Base-by-base conservation (phyloP, 2,113 vertebrate species). In the Macrotus californicus region DNA sequence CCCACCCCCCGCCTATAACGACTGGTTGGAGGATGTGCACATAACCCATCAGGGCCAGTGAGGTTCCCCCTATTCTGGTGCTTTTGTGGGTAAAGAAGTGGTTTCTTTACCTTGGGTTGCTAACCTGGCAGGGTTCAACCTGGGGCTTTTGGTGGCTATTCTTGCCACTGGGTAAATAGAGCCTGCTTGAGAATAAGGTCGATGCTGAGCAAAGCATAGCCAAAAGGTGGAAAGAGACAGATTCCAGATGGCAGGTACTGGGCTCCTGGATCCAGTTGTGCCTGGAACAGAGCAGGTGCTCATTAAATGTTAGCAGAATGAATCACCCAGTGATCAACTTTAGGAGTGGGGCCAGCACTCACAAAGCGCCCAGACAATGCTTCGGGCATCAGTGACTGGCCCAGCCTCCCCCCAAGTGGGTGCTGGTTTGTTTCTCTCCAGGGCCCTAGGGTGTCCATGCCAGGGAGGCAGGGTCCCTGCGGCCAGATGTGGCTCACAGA, bases 351-450 rank as follows among this genome's bases (percentile, higher is more conserved):
- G 3, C n/a, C 48, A 19, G 83, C 29, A 54, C 22, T 79, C 36
- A 36, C 19, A 0, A 56, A 50, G 54, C 7, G 1, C 50, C 70
- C 75, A 79, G 54, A 50, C 48, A 26, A 14, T 16, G 46, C 90
- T n/a, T 1, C 61, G 21, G 56, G 31, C 6, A 7, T 52, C 21
- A 34, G 16, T 12, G 59, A 19, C 31, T 2, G 31, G 9, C 6
- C 14, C 31, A 39, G 43, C 15, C 41, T 12, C 18, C 24, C 48
- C 26, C 19, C 0, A 0, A n/a, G 18, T 3, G 46, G n/a, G 43
- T 75, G 39, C 85, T 18, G 15, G 50, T 16, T n/a, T 22, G 29
- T 41, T 41, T 66, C 72, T 73, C 79, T 85, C 66, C 0, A 2
- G 86, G 85, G 31, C 50, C 43, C 18, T 14, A 0, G 3, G 77